Percentiles rank a stretch among this genome's conserved stretches.
Conservation (phyloP, 1,140 invertebrate genomes). For the Drosophila kanapiae region DNA sequence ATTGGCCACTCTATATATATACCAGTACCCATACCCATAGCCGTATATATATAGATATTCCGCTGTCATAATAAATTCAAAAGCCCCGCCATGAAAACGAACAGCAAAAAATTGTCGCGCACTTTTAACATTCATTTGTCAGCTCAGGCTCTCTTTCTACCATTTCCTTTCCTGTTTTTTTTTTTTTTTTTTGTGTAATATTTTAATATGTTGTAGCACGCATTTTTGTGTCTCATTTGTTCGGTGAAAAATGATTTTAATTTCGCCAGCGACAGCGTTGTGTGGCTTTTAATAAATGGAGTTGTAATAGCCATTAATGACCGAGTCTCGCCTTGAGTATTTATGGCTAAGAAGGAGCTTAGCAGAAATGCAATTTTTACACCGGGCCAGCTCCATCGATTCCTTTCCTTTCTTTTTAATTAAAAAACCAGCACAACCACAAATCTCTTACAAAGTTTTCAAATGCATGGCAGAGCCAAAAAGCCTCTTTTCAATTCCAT, state of each 20-base stretch:
- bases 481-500: neutral
- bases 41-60: constrained; percentile 1
- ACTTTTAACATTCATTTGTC: constrained; percentile 71
- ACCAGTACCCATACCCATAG: neutral
- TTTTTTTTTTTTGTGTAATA: constrained; percentile 47
- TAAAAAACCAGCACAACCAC: neutral
- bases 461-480: neutral
- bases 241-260: constrained; percentile 70
- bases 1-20: constrained; percentile 32
- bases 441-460: neutral
- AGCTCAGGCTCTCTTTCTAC: constrained; percentile 15
- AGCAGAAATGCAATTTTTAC: neutral
- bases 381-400: neutral
- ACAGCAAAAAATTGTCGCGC: constrained; percentile 41
- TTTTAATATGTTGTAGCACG: constrained; percentile 73
- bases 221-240: constrained; percentile 66
- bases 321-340: neutral
- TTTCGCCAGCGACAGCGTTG: constrained; percentile 43
- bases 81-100: constrained; percentile 44
- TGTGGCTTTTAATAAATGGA: constrained; percentile 50
- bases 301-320: constrained; percentile 29
- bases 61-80: constrained; percentile 74
- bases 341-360: neutral
- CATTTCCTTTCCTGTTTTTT: neutral
- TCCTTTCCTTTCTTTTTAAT: constrained; percentile 2